Conservation (phyloP, 2,113 vertebrate species). For the western clawed frog (Xenopus tropicalis) region UCB_Xtro_10.0 CM004445.2:50693501-50694000, state of each 20-base stretch:
- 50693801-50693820: slow-evolving; percentile 18
- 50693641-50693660: slow-evolving; percentile 25
- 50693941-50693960: neutral
- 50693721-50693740: slow-evolving; percentile 24
- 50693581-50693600: slow-evolving; percentile 16
- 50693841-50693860: slow-evolving; percentile 33
- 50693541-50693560: slow-evolving; percentile 33
- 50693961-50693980: neutral
- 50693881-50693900: slow-evolving; percentile 32
- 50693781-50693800: slow-evolving; percentile 16
- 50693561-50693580: slow-evolving; percentile 26
- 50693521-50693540: slow-evolving; percentile 10
- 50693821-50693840: slow-evolving; percentile 14
- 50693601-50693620: slow-evolving; percentile 27
- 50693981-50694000: neutral
- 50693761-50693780: slow-evolving; percentile 15
- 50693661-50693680: slow-evolving; percentile 6
- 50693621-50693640: slow-evolving; percentile 34
- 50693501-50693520: slow-evolving; percentile 62
- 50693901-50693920: slow-evolving; percentile 13
- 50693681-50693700: slow-evolving; percentile 21
- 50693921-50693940: slow-evolving; percentile 26
- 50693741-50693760: slow-evolving; percentile 18
- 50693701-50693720: slow-evolving; percentile 28
- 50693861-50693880: slow-evolving; percentile 39